Evolutionary conservation across 2,113 vertebrate species (phyloP).

Genomic region (Rostratula benghalensis): DNA sequence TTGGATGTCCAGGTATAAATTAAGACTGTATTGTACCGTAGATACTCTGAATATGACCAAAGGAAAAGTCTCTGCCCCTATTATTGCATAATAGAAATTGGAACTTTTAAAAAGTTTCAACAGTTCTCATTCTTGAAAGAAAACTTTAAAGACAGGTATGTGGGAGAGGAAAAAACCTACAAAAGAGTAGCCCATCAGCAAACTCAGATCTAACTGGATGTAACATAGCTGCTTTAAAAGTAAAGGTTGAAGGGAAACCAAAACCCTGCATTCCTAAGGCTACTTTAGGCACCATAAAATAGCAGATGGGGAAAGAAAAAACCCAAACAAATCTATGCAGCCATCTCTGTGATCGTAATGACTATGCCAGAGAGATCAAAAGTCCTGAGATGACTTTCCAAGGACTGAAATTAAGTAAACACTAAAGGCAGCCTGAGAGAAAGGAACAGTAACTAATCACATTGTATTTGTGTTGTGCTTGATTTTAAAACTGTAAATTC

Average conservation of each 20-base stretch:
- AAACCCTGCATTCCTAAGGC: neutral
- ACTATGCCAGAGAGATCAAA: neutral
- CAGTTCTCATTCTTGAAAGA: neutral
- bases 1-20: neutral
- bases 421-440: neutral
- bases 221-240: neutral
- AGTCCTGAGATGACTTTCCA: neutral
- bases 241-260: neutral
- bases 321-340: neutral
- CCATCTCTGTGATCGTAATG: neutral
- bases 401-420: neutral
- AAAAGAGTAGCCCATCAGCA: neutral
- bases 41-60: neutral
- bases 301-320: neutral
- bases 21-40: neutral
- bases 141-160: neutral
- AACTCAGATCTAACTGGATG: neutral
- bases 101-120: neutral
- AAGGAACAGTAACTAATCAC: neutral
- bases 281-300: neutral
- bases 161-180: neutral
- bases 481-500: neutral
- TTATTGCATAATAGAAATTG: neutral
- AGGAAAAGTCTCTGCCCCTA: neutral
- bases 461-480: neutral